Evolutionary conservation across 2,113 vertebrate species (phyloP), one percentile per base, ranked within the genome.

Genomic region (Myocastor coypus): DNA sequence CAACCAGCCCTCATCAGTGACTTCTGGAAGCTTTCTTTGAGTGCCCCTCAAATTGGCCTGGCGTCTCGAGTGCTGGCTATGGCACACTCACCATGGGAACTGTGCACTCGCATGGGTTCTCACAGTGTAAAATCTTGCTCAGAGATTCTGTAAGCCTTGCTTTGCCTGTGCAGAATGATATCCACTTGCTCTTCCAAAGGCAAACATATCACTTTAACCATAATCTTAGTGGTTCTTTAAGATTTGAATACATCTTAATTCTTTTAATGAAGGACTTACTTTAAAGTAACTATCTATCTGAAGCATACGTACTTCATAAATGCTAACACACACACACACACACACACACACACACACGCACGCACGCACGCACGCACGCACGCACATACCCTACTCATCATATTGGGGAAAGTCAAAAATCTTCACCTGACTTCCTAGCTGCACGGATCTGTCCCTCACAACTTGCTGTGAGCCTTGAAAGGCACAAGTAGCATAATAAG

Each of bases 31-130:
- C 59, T 26, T 40, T 7, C 5, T 1, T 14, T 3, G 26, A 89
- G 34, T 0, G 4, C 1, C 22, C 63, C 1, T 28, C 63, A 7
- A 5, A 22, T 42, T 28, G 0, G 80, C 4, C 1, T 42, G 52
- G 11, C 6, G 7, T 52, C 16, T 52, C 3, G 59, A 34, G 52
- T 1, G 0, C 20, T 20, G 9, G 42, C 28, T 30, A 26, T 40
- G 78, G 5, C 9, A 11, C 0, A 14, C 14, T 24, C 68, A 3
- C 37, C 14, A 52, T 4, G 6, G 37, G 42, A 22, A 42, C n/a
- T 20, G 3, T 1, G 22, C 32, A 1, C 32, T 69, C 80, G 42
- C 50, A 8, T 28, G 30, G 61, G 52, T 26, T 37, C 11, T 7
- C 30, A 12, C 1, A 8, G n/a, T 37, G n/a, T 55, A 13, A 20